Base-by-base conservation (phyloP, 2,888 invertebrate genomes). In the Periphyllus acericola region DNA sequence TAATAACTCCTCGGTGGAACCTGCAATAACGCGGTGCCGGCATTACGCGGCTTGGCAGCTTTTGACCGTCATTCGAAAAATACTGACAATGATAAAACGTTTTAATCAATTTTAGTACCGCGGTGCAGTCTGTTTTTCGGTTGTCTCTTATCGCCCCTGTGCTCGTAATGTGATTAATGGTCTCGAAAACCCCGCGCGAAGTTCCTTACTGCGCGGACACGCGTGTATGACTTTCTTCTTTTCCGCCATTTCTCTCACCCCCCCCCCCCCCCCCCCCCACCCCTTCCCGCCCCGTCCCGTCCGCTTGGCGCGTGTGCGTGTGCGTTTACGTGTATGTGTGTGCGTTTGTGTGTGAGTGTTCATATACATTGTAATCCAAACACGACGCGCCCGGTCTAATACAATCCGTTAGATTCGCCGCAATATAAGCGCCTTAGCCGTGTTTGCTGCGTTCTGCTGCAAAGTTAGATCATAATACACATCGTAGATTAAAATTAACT, bases 21-120 rank as follows among this genome's bases (percentile, higher is more conserved):
- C 46, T 60, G 85, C n/a, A 78, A 79, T 83, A 72, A 74, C 60
- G 25, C 71, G 29, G 29, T 76, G 17, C 46, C 76, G 29, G 66
- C 19, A 25, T 36, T 36, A 75, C 36, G 11, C n/a, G 74, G 19
- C 29, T 46, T 9, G 78, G 71, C 68, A 21, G 75, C 84, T 87
- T 81, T 87, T 81, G 81, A 66, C 87, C 87, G 66, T 34, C 74
- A 40, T n/a, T 78, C 52, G 78, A 85, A 72, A 81, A 87, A 87
- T 60, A 74, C 81, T 81, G 87, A 87, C 80, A 87, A 66, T 81
- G 87, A 80, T 66, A 46, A 60, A 86, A 87, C 87, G 87, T 74
- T 87, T 87, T 87, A 87, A 87, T 87, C 87, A 87, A 87, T 87
- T 87, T 36, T 55, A 79, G 52, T 79, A 72, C 46, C 11, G 46